Evolutionary conservation across 2,113 vertebrate genomes (phyloP).

Genomic region (Microtus ochrogaster): DNA sequence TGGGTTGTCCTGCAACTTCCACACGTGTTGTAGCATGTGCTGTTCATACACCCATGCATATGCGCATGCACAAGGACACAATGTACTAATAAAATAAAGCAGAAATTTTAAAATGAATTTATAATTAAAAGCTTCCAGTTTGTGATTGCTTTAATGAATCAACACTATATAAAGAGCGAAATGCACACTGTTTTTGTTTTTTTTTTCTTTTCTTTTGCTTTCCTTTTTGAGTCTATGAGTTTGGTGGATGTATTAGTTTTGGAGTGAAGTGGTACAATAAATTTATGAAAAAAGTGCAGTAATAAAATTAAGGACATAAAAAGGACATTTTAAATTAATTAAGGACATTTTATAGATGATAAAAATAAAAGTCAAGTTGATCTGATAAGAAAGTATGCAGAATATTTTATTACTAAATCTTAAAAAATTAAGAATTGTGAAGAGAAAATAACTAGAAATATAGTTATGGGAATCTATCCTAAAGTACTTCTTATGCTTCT

Average conservation of each 20-base stretch:
- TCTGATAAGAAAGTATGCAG: neutral
- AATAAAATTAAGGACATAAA: neutral
- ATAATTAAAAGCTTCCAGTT: neutral
- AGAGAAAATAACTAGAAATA: neutral
- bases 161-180: slow-evolving; percentile 1
- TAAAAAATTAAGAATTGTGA: neutral
- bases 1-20: too few species aligned
- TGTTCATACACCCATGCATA: neutral
- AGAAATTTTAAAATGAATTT: neutral
- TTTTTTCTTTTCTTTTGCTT: neutral
- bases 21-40: neutral
- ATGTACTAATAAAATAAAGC: neutral
- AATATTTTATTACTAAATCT: neutral
- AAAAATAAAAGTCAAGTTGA: slow-evolving; percentile 31
- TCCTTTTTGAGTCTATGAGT: neutral
- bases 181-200: neutral
- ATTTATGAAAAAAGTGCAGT: neutral
- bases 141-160: neutral
- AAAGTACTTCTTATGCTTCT: neutral
- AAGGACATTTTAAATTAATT: too few species aligned
- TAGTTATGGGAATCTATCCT: neutral
- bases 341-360: neutral
- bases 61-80: neutral
- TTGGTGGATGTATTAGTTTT: neutral
- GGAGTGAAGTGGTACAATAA: neutral